Evolutionary conservation across 2,113 vertebrate genomes (phyloP), one percentile per base, ranked within the genome.

Genomic region (Pangasianodon gigas): DNA sequence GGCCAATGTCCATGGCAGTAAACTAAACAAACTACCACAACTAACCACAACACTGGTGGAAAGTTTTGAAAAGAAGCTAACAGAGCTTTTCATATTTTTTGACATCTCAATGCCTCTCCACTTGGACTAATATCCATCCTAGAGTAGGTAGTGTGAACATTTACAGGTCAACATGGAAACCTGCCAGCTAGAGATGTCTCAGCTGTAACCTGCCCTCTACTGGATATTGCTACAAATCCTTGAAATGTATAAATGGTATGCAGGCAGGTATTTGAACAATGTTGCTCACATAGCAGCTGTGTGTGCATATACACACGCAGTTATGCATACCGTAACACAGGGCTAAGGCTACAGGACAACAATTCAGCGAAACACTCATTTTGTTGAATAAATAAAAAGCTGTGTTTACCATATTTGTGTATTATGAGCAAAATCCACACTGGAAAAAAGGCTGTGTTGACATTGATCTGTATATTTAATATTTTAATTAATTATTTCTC

Each of bases 381-480:
- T 32, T 82, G 79, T 82, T 82, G 79, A 82, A 82, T 82, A 82
- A 82, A 82, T 81, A 82, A 58, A 83, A 54, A 82, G 14, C 16
- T 4, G 14, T 10, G 51, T 54, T 52, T 32, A 32, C 75, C 24
- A 37, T 32, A 16, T 32, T n/a, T 54, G 14, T 56, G 29, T 82
- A 54, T 32, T 80, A 80, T 51, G 77, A 51, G 46, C 11, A 52
- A 80, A n/a, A n/a, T 3, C 77, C 52, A 80, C 46, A 16, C 16
- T 46, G 41, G 41, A 77, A 77, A 44, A 75, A 80, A n/a, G 41
- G 9, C 1, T 13, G 44, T 48, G 44, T n/a, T 52, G 77, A 80
- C 24, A 5, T 79, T 48, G 9, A 5, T 52, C 26, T 51, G 16
- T 10, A 84, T 56, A 58, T 41, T 84, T 84, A 41, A 83, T 58